These are phyloP conservation scores for Synaphobranchus kaupii DNA, from an alignment of 2,797 vertebrate species.

Conservation along the genomic window DNA sequence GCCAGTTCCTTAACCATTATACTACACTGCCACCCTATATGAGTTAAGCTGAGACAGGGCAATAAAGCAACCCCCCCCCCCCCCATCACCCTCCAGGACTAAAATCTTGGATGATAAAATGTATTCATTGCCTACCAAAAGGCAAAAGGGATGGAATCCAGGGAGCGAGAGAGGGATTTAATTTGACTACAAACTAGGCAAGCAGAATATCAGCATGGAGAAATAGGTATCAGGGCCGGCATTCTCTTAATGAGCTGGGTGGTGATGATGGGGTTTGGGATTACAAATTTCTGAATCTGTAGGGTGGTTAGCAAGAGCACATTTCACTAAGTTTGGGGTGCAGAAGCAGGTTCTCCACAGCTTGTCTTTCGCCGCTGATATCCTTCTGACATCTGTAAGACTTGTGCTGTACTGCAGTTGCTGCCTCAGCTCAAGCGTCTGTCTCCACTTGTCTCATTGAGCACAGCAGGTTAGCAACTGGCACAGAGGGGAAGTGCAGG, in stretches of 20 bases:
- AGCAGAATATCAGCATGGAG: slow-evolving; percentile 37
- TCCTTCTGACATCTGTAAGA: slow-evolving; percentile 62
- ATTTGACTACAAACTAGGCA: slow-evolving; percentile 45
- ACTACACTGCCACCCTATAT: too few relatives aligned
- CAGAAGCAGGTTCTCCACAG: slow-evolving; percentile 48
- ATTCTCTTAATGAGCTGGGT: slow-evolving; percentile 6
- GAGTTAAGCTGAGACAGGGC: not conserved
- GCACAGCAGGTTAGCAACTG: slow-evolving; percentile 63
- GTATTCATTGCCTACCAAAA: too few relatives aligned
- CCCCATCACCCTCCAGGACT: not conserved
- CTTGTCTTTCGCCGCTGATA: slow-evolving; percentile 62
- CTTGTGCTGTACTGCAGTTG: slow-evolving; percentile 63
- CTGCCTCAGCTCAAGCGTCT: slow-evolving; percentile 60
- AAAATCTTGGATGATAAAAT: not conserved
- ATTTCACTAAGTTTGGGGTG: slow-evolving; percentile 2
- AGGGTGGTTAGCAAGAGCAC: slow-evolving; percentile 41
- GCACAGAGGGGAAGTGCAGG: slow-evolving; percentile 59
- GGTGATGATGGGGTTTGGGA: slow-evolving; percentile 16
- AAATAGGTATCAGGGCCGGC: slow-evolving; percentile 44
- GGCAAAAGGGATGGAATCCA: slow-evolving; percentile 21
- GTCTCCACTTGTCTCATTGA: slow-evolving; percentile 60
- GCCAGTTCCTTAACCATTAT: too few relatives aligned
- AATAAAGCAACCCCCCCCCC: not conserved
- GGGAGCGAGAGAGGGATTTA: slow-evolving; percentile 27
- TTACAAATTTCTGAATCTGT: slow-evolving; percentile 38